These are phyloP conservation scores for Microplitis mediator DNA, from an alignment of 1,140 invertebrate species.

Conservation along the genomic window DNA sequence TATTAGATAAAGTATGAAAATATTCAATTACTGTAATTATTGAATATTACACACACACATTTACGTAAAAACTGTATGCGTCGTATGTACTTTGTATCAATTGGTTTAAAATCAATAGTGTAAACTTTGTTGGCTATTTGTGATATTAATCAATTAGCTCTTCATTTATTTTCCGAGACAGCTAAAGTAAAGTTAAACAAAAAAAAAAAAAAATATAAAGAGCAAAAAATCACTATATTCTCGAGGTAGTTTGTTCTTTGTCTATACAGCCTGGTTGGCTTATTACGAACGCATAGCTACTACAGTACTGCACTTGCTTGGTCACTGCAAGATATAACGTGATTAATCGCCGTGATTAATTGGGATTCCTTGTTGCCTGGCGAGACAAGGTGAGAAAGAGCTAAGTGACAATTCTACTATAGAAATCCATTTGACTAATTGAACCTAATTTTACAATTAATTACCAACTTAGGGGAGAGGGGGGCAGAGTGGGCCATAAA, in stretches of 20 bases:
- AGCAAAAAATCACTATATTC: not conserved
- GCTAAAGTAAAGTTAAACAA: not conserved
- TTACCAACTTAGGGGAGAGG: not conserved
- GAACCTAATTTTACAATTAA: constrained; percentile 10
- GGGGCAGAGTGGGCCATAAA: too few species aligned
- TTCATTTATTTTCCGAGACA: constrained; percentile 27
- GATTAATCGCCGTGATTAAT: constrained; percentile 33
- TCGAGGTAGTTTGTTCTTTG: not conserved
- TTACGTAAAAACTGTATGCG: not conserved
- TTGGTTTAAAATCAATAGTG: not conserved
- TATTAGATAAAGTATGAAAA: too few species aligned
- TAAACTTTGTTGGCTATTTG: not conserved
- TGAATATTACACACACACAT: too few species aligned
- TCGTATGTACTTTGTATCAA: not conserved
- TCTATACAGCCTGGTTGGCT: not conserved
- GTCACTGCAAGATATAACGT: constrained; percentile 26
- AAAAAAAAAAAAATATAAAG: not conserved
- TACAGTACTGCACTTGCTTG: not conserved
- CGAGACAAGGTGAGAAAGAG: not conserved
- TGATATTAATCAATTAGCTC: constrained; percentile 28
- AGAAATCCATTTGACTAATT: constrained; percentile 17
- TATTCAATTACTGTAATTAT: too few species aligned
- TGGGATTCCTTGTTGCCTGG: constrained; percentile 9
- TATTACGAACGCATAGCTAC: not conserved
- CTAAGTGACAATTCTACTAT: not conserved